These are phyloP conservation scores for Cephus runcator DNA, from an alignment of 2,888 invertebrate genomes.

Conservation along the genomic window DNA sequence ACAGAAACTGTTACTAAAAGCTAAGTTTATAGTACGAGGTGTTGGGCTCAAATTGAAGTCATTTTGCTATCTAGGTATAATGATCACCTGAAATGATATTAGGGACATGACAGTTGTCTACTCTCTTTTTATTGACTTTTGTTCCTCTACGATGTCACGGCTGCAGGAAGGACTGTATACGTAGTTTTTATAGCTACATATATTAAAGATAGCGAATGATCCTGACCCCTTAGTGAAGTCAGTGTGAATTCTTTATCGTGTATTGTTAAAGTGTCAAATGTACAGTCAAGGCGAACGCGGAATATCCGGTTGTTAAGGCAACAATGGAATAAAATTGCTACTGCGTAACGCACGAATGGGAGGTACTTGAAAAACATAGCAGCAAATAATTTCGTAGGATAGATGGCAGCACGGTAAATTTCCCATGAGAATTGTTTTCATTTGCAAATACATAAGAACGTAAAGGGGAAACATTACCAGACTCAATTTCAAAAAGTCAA, in stretches of 20 bases:
- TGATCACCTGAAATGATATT: neutral
- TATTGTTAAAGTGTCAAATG: neutral
- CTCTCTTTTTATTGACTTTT: neutral
- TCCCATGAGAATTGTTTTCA: neutral
- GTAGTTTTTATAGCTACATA: neutral
- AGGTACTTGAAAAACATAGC: neutral
- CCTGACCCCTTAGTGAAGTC: neutral
- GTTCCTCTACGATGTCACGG: neutral
- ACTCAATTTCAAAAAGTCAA: neutral
- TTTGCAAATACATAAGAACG: neutral
- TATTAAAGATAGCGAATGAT: neutral
- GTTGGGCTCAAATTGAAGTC: no score
- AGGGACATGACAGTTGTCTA: neutral
- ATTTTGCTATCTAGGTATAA: neutral
- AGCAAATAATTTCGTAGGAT: neutral
- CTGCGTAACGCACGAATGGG: neutral
- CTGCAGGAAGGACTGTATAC: neutral
- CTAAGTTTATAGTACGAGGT: no score
- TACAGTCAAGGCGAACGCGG: neutral
- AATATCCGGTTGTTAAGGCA: neutral
- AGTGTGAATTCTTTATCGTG: neutral
- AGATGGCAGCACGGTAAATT: neutral
- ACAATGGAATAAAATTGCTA: neutral
- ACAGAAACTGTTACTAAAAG: no score
- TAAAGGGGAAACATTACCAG: neutral